A percentile compares a stretch with the other conserved stretches of the same genome.
These are phyloP conservation scores for Eugnorisma glareosa DNA, from an alignment of 2,888 invertebrate species.

Conservation along the genomic window DNA sequence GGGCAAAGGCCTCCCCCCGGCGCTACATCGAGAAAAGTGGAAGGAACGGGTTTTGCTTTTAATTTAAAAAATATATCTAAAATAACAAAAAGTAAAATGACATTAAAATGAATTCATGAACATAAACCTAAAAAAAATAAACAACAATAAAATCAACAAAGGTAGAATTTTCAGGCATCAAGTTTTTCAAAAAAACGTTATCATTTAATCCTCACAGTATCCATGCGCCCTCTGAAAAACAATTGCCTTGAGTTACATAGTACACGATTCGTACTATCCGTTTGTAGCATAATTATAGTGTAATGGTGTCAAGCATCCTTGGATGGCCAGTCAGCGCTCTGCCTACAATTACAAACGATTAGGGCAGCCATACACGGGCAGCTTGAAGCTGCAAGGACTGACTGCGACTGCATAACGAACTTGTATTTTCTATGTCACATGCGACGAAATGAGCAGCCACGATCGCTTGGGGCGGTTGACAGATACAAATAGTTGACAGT, in stretches of 20 bases:
- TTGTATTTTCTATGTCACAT: not conserved
- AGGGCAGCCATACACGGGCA: not conserved
- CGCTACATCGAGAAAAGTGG: too few relatives aligned
- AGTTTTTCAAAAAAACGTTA: not conserved
- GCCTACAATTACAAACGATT: not conserved
- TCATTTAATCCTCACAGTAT: not conserved
- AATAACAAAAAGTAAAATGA: too few relatives aligned
- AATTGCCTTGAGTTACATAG: not conserved
- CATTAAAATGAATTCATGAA: too few relatives aligned
- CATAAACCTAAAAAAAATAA: too few relatives aligned
- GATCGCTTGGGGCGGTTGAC: not conserved
- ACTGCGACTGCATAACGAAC: not conserved
- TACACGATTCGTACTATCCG: not conserved
- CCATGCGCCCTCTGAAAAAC: not conserved
- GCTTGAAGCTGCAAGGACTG: not conserved
- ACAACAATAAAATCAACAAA: too few relatives aligned
- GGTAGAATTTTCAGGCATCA: not conserved
- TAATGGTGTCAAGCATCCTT: slow-evolving; percentile 24
- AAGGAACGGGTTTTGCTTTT: too few relatives aligned
- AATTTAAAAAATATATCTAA: too few relatives aligned
- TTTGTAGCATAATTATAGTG: not conserved
- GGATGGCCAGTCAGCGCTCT: not conserved
- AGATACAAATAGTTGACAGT: not conserved
- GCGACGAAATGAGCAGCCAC: rapidly evolving
- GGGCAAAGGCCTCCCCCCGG: too few relatives aligned